These are phyloP conservation scores for Hesperophylax magnus DNA, from an alignment of 1,140 invertebrate species.

Conservation along the genomic window DNA sequence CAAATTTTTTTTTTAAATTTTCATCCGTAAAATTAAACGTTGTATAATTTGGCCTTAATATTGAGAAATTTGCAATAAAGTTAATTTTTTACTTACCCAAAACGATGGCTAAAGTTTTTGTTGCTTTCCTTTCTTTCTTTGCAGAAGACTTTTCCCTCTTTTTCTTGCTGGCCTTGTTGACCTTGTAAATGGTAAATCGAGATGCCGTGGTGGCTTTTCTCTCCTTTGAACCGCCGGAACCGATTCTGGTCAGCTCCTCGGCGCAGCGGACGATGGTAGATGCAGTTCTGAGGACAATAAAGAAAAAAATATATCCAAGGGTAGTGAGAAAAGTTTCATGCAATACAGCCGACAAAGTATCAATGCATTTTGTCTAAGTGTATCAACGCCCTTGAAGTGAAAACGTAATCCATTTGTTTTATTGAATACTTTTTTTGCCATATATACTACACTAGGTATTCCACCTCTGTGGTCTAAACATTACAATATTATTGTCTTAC, in stretches of 20 bases:
- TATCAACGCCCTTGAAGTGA: too few species aligned
- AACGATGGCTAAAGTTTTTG: constrained; percentile 98
- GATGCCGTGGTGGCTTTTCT: constrained; percentile 77
- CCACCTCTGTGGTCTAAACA: too few species aligned
- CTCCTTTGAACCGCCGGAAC: constrained; percentile 73
- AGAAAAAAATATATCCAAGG: neutral
- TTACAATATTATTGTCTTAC: too few species aligned
- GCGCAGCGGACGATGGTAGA: constrained; percentile 69
- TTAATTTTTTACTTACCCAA: constrained; percentile 79
- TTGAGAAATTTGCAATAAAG: neutral
- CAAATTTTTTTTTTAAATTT: too few species aligned
- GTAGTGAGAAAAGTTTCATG: too few species aligned
- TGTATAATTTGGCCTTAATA: too few species aligned
- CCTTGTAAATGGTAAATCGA: constrained; percentile 93
- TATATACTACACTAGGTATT: too few species aligned
- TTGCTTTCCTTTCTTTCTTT: constrained; percentile 98
- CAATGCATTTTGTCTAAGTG: too few species aligned
- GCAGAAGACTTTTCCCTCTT: constrained; percentile 95
- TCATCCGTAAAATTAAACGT: too few species aligned
- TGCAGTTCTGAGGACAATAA: constrained; percentile 64
- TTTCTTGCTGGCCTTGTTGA: constrained; percentile 94
- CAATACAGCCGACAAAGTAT: too few species aligned
- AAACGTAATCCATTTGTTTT: too few species aligned
- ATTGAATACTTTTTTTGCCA: too few species aligned
- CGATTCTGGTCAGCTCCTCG: constrained; percentile 62